These are phyloP conservation scores for Engystomops pustulosus DNA, from an alignment of 2,113 vertebrate genomes.

Conservation along the genomic window DNA sequence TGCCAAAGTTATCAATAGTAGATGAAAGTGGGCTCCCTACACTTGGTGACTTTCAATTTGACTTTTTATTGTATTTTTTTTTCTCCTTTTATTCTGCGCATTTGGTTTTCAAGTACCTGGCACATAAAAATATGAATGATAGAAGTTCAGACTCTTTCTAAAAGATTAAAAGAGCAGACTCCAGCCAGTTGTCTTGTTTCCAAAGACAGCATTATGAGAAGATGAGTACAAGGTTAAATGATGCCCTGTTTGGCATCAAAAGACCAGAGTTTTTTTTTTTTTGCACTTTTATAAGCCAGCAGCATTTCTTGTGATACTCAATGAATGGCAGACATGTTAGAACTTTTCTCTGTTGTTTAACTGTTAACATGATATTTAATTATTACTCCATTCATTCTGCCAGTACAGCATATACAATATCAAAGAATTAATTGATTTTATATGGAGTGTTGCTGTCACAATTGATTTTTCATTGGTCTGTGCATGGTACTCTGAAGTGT, in stretches of 20 bases:
- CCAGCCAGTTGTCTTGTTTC: conserved; percentile 75
- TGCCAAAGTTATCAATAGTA: too few relatives aligned
- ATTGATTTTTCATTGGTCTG: background rate
- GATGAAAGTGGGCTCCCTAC: background rate
- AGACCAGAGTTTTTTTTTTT: conserved; percentile 62
- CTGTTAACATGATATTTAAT: background rate
- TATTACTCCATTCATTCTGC: background rate
- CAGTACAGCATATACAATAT: background rate
- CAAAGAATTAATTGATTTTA: background rate
- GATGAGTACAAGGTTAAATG: conserved; percentile 71
- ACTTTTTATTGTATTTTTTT: conserved; percentile 15
- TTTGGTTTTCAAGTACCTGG: conserved; percentile 45
- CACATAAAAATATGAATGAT: conserved; percentile 58
- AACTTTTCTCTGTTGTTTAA: background rate
- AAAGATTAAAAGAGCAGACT: conserved; percentile 65
- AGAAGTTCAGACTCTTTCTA: conserved; percentile 61
- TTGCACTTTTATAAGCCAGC: background rate
- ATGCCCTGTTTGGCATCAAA: conserved; percentile 56
- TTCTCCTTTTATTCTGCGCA: background rate
- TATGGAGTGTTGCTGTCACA: background rate
- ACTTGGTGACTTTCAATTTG: conserved; percentile 25
- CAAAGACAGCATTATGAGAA: conserved; percentile 66
- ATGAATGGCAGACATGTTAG: background rate
- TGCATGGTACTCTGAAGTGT: too few relatives aligned
- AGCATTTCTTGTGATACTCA: background rate